Conservation (phyloP, 1,140 invertebrate genomes). For the Atta colombica region DNA sequence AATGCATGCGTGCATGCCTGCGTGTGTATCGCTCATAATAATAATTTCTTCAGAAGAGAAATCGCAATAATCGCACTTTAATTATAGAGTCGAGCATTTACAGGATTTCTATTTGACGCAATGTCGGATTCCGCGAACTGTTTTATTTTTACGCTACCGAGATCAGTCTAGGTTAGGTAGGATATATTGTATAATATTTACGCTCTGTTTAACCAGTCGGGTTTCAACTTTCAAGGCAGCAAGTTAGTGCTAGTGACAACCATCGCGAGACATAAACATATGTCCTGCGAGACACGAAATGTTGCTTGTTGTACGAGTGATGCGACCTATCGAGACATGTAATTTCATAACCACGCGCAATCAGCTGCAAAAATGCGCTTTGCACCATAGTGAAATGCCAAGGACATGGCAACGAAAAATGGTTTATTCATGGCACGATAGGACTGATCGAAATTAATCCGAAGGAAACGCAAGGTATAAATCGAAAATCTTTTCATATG, state of each 20-base stretch:
- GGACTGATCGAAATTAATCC: background rate
- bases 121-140: background rate
- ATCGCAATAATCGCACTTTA: background rate
- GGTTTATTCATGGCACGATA: background rate
- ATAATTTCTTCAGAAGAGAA: background rate
- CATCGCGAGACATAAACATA: background rate
- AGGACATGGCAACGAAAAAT: constrained; percentile 2
- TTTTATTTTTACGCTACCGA: constrained; percentile 23
- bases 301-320: background rate
- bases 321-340: constrained; percentile 13
- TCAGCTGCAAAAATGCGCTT: background rate
- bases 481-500: background rate
- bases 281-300: constrained; percentile 42
- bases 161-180: background rate
- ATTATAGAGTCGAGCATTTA: background rate
- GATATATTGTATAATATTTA: constrained; percentile 9
- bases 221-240: constrained; percentile 29
- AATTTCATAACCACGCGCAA: constrained; percentile 13
- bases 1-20: no score
- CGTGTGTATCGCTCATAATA: no score
- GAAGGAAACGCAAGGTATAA: background rate
- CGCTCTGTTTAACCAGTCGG: constrained; percentile 62
- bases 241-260: constrained; percentile 14
- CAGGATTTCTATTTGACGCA: background rate
- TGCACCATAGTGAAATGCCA: no score